These are phyloP conservation scores for Diarsia mendica DNA, from an alignment of 2,888 invertebrate species.

Conservation along the genomic window DNA sequence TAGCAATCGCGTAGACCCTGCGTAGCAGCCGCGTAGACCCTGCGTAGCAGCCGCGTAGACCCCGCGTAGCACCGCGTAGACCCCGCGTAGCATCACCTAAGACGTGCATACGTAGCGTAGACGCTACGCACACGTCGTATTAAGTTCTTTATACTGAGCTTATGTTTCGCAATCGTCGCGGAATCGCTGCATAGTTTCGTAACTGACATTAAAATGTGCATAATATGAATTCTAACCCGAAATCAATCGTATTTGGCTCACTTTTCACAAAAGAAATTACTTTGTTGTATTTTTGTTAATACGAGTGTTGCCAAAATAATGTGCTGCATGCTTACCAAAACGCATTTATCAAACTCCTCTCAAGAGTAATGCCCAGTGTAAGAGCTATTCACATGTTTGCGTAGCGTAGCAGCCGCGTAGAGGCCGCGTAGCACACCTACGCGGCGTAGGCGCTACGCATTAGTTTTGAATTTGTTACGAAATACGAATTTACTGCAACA, in stretches of 20 bases:
- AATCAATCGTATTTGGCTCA: neutral
- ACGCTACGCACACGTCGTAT: neutral
- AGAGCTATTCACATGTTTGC: neutral
- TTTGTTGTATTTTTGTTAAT: neutral
- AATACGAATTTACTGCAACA: neutral
- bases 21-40: slow-evolving; percentile 13
- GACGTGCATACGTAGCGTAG: neutral
- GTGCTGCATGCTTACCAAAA: neutral
- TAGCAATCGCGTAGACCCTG: slow-evolving; percentile 1
- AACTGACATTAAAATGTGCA: neutral
- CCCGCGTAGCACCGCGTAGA: slow-evolving; percentile 15
- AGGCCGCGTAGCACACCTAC: slow-evolving; percentile 1
- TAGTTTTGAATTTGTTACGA: neutral
- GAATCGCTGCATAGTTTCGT: neutral
- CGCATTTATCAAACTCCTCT: neutral
- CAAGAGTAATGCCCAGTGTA: neutral
- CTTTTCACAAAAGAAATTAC: neutral
- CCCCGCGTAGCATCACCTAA: slow-evolving; percentile 20
- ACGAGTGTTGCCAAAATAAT: neutral
- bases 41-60: slow-evolving; percentile 7
- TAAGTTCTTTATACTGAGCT: neutral
- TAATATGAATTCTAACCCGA: neutral
- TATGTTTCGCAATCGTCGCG: too few species aligned
- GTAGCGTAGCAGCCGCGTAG: neutral
- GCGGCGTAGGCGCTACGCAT: neutral